A percentile compares a stretch with the other conserved stretches of the same genome.
Conservation (phyloP, 2,888 invertebrate genomes). For the Drosophila robusta region DNA sequence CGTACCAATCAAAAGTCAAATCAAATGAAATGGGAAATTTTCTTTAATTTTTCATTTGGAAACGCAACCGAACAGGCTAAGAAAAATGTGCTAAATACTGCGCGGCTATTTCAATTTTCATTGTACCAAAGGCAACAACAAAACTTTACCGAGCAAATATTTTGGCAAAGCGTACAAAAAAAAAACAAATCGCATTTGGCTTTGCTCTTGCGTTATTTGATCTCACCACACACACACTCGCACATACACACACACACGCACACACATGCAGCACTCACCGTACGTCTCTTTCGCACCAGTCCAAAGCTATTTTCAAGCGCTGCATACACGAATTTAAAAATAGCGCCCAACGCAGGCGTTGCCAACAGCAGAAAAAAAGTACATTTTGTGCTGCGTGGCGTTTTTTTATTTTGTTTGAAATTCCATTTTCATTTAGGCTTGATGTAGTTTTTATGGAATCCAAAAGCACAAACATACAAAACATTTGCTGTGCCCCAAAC, state of each 20-base stretch:
- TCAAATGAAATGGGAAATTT: slow-evolving; percentile 47
- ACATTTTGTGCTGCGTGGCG: slow-evolving; percentile 14
- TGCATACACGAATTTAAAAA: slow-evolving; percentile 70
- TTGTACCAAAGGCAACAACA: slow-evolving; percentile 35
- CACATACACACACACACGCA: slow-evolving; percentile 22
- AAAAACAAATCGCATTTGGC: slow-evolving; percentile 35
- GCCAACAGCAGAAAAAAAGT: slow-evolving; percentile 53
- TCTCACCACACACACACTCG: slow-evolving; percentile 43
- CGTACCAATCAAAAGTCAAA: slow-evolving; percentile 37
- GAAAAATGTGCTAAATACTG: slow-evolving; percentile 58
- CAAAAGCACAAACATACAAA: slow-evolving; percentile 21
- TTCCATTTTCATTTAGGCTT: slow-evolving; percentile 31
- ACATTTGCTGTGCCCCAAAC: slow-evolving; percentile 49
- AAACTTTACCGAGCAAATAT: slow-evolving; percentile 47
- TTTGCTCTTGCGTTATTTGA: slow-evolving; percentile 72
- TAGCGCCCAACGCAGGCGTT: slow-evolving; percentile 65
- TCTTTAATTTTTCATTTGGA: slow-evolving; percentile 57
- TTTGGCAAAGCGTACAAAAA: slow-evolving; percentile 59
- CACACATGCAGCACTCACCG: slow-evolving; percentile 5
- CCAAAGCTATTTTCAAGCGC: slow-evolving; percentile 56
- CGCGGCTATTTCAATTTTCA: slow-evolving; percentile 39
- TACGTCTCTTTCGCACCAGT: slow-evolving; percentile 58
- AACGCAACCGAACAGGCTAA: slow-evolving; percentile 47
- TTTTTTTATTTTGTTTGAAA: slow-evolving; percentile 43
- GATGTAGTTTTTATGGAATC: slow-evolving; percentile 48